Evolutionary conservation across 1,140 invertebrate species (phyloP), one percentile per base, ranked within the genome.

Genomic region (Mya arenaria): DNA sequence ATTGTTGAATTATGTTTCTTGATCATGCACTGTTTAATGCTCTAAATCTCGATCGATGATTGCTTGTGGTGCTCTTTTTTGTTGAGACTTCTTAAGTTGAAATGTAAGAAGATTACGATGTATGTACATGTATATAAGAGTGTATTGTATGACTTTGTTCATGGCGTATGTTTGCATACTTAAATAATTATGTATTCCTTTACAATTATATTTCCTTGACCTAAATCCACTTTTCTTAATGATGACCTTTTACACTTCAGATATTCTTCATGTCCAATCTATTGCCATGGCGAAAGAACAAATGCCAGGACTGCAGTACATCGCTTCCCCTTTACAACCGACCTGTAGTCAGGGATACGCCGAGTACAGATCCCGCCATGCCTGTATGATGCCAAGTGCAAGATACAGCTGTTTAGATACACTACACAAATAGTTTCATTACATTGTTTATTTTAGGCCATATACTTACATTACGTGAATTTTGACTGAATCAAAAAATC

Each of bases 221-320:
- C 30, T 32, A 37, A 34, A 17, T 23, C 13, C 28, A 13, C 23
- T 10, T 13, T 60, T 60, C 25, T 32, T 17, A 32, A 6, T 23
- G 6, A 15, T 36, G 13, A 65, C 8, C 19, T 65, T 6, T 28
- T 71, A 23, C 34, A 25, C 69, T 79, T 25, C 77, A 80, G 77
- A 36, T 80, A 44, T 80, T 71, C 58, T 71, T 62, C 66, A 80
- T 80, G 77, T 69, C 77, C 30, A 68, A 80, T 68, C 32, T 80
- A 15, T 52, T 62, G 23, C 52, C 77, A 44, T 80, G 77, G 77
- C 55, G 66, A 1, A 56, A 41, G 19, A 71, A 48, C 32, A 55
- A 71, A 19, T 69, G 65, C 60, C 63, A 79, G 65, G 65, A 80
- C 19, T 62, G 66, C 37, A 39, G 65, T 15, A 71, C 25, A 41